A percentile compares a stretch with the other conserved stretches of the same genome.
Evolutionary conservation across 2,113 vertebrate genomes (phyloP).

Genomic region (Glaucomys volans): DNA sequence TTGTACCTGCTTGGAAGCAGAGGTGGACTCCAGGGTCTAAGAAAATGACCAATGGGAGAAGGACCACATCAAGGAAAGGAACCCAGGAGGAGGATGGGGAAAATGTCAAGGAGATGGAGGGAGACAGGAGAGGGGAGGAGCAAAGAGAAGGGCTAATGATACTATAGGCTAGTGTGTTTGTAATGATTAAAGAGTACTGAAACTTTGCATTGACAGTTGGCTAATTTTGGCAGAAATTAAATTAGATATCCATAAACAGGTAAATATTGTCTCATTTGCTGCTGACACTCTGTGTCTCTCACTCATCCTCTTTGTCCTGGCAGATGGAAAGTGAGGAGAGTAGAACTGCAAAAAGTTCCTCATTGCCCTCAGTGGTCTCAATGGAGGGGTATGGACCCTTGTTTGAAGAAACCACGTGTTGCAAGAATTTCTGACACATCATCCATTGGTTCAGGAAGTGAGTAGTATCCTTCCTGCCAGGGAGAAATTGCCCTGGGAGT

Average conservation of each 20-base stretch:
- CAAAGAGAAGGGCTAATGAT: background rate
- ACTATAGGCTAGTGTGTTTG: too few species aligned
- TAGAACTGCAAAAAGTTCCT: background rate
- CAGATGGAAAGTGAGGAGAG: background rate
- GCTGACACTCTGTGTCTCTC: background rate
- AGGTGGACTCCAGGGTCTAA: background rate
- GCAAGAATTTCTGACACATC: background rate
- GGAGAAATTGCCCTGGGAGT: too few species aligned
- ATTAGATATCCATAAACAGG: background rate
- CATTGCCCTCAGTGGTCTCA: accelerated
- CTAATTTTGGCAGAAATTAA: background rate
- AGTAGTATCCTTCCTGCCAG: background rate
- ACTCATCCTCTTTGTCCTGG: background rate
- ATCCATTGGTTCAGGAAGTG: slow-evolving; percentile 52
- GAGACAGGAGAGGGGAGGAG: background rate
- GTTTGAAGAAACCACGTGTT: background rate
- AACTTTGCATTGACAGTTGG: background rate
- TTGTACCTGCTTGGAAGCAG: background rate
- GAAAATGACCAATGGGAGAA: background rate
- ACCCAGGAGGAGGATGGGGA: background rate
- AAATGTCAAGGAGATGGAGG: background rate
- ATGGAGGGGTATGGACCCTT: background rate
- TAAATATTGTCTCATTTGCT: background rate
- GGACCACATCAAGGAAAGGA: background rate
- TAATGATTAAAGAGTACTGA: background rate